These are phyloP conservation scores for Psittacara wagleri DNA, from an alignment of 2,113 vertebrate species.

Conservation along the genomic window DNA sequence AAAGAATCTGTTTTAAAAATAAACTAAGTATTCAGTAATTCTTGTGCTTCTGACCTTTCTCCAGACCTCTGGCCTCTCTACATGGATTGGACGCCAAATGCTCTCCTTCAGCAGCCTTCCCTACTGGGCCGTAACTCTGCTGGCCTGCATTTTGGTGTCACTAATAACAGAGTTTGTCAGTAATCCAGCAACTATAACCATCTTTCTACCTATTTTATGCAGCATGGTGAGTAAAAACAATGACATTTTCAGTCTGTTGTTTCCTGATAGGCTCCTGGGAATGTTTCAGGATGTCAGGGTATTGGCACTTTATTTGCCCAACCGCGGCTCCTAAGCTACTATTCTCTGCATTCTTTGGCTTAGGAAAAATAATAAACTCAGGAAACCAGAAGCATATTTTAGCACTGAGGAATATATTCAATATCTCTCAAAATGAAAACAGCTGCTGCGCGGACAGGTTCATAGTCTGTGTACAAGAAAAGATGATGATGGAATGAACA, in stretches of 20 bases:
- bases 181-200: slow-evolving; percentile 96
- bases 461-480: background rate
- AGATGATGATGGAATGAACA: background rate
- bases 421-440: background rate
- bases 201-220: slow-evolving; percentile 95
- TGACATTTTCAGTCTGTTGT: background rate
- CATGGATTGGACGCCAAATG: slow-evolving; percentile 96
- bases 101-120: slow-evolving; percentile 93
- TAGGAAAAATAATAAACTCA: background rate
- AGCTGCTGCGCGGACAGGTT: background rate
- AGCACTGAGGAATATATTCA: background rate
- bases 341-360: background rate
- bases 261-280: background rate
- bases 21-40: background rate
- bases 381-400: background rate
- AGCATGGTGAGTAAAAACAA: slow-evolving; percentile 82
- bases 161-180: slow-evolving; percentile 96
- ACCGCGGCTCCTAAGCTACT: background rate
- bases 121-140: slow-evolving; percentile 90
- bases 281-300: background rate
- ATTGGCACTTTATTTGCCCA: background rate
- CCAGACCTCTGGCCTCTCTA: slow-evolving; percentile 89
- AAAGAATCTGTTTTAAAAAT: background rate
- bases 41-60: background rate
- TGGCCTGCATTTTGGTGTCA: slow-evolving; percentile 94